Percentiles rank a stretch among this genome's conserved stretches.
These are phyloP conservation scores for Peromyscus nudipes DNA, from an alignment of 2,797 vertebrate species.

Conservation along the genomic window DNA sequence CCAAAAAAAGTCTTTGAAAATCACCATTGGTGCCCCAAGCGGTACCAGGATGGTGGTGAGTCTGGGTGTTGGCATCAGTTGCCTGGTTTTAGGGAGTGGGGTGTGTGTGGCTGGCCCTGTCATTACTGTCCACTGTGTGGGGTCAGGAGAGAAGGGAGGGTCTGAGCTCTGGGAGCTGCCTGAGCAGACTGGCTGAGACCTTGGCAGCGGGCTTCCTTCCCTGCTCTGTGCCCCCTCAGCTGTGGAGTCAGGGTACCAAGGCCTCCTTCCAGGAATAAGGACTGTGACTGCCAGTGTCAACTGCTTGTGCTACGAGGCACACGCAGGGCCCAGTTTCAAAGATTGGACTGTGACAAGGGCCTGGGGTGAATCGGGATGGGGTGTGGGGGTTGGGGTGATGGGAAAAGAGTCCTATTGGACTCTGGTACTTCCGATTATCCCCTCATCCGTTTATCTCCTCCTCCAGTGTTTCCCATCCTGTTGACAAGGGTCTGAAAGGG, in stretches of 20 bases:
- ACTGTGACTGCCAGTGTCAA: rapidly evolving
- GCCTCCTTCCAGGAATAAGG: background rate
- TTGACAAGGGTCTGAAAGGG: background rate
- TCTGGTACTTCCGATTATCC: background rate
- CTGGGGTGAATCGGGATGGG: background rate
- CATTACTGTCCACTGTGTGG: background rate
- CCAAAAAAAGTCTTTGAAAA: background rate
- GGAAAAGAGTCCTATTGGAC: background rate
- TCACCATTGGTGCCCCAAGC: background rate
- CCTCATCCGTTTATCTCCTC: background rate
- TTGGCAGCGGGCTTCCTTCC: too few species aligned
- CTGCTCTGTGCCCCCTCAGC: background rate
- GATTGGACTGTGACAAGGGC: background rate
- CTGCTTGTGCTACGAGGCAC: rapidly evolving
- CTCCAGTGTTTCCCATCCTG: background rate
- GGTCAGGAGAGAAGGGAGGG: background rate
- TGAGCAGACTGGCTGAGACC: too few species aligned
- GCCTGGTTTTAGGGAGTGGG: background rate
- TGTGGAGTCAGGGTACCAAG: background rate
- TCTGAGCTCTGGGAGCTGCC: background rate
- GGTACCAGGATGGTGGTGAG: too few species aligned
- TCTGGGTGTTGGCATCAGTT: background rate
- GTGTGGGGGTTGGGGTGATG: too few species aligned
- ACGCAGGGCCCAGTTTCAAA: background rate
- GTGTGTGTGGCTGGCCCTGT: background rate